Evolutionary conservation across 2,888 invertebrate species (phyloP), one percentile per base, ranked within the genome.

Genomic region (Philhelius pedissequus): DNA sequence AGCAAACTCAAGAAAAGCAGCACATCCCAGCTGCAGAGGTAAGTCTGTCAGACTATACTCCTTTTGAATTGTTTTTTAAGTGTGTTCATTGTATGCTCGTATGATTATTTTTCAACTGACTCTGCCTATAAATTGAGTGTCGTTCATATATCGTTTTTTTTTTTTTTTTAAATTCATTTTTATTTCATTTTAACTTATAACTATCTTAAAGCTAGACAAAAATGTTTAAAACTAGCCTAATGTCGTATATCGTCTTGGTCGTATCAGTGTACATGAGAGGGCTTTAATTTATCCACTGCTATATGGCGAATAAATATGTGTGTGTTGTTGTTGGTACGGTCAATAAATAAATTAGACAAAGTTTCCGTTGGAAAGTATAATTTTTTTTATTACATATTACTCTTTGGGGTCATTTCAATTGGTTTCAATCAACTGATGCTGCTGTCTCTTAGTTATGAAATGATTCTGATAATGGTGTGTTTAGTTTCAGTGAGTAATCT

Each of bases 1-100:
- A 96, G 96, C 92, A 96, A 96, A 91, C 93, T 97, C 89, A 96
- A 96, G 92, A 94, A 95, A 89, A 94, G 93, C 89, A 93, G 93
- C 90, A 94, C 95, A 88, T 93, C 94, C 87, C 94, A 94, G 87
- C 92, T 95, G 88, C 93, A 94, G 89, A 93, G 94, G 94, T 94
- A 92, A 91, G 87, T 87, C 32, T 64, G 1, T 13, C 35, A 27
- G 27, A 11, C 27, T 1, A 2, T 15, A 45, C 15, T 32, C 7
- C n/a, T 9, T 32, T 64, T 48, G n/a, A 43, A 18, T 30, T 40
- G n/a, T 22, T 1, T 27, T 4, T 3, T 6, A 43, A 43, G 27
- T 43, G 43, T 15, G 15, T 70, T 43, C 56, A 70, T n/a, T 56
- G 35, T 20, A 38, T 38, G n/a, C n/a, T n/a, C n/a, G n/a, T n/a